Percentiles rank a stretch among this genome's conserved stretches.
These are phyloP conservation scores for Myxocyprinus asiaticus DNA, from an alignment of 2,113 vertebrate genomes.

Conservation along the genomic window DNA sequence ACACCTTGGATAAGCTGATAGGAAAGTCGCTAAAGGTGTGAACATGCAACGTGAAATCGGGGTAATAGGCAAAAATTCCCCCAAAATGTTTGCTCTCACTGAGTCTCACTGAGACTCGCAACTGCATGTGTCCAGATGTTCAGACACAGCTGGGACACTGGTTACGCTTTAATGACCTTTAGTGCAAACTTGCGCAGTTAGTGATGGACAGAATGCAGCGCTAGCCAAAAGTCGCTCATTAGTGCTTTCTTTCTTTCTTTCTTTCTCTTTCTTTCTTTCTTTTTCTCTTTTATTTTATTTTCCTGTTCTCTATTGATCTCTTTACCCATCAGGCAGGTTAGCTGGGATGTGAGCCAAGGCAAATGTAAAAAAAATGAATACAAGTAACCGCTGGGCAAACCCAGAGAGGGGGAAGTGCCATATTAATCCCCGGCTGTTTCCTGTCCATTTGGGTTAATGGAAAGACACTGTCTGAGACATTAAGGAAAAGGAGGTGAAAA, in stretches of 20 bases:
- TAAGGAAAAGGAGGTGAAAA: constrained; percentile 33
- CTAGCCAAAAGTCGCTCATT: constrained; percentile 17
- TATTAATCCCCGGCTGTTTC: constrained; percentile 64
- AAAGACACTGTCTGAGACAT: constrained; percentile 42
- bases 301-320: no score
- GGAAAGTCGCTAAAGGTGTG: no score
- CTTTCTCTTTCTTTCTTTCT: constrained; percentile 6
- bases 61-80: no score
- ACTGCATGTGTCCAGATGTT: constrained; percentile 14
- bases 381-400: constrained; percentile 57
- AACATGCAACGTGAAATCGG: no score
- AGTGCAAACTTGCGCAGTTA: background rate
- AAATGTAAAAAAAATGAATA: constrained; percentile 65
- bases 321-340: constrained; percentile 52
- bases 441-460: constrained; percentile 51
- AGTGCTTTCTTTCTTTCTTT: background rate
- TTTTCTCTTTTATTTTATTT: background rate
- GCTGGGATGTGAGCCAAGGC: constrained; percentile 62
- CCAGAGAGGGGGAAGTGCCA: constrained; percentile 59
- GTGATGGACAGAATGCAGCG: background rate
- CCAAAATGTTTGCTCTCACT: no score
- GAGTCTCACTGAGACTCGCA: no score
- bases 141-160: constrained; percentile 9
- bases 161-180: background rate
- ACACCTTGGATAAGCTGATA: no score